Evolutionary conservation across 2,888 invertebrate genomes (phyloP), one percentile per base, ranked within the genome.

Genomic region (Lepidochitona cinerea): DNA sequence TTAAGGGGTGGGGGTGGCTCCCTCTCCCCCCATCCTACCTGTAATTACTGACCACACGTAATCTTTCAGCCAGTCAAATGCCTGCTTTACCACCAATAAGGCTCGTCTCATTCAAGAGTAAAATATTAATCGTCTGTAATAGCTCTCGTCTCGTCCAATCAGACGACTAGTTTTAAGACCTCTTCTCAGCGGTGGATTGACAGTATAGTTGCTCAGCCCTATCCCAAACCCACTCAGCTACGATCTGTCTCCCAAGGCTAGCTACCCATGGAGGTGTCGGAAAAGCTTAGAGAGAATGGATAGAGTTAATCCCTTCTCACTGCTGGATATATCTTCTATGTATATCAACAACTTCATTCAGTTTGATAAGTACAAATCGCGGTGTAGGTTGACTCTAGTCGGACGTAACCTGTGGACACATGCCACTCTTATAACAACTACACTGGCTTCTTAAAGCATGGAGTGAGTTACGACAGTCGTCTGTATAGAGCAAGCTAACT

Each of bases 101-200:
- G 29, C 29, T 14, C 29, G 59, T 18, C 26, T 23, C 12, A 59
- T 59, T 29, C 29, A 59, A 59, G 59, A 59, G 29, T 59, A 32
- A 59, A 59, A 59, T 59, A 29, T 59, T 59, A 59, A 59, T 59
- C 59, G 26, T 32, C 32, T 59, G 23, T 59, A 59, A 59, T 59
- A 29, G 32, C 12, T 23, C 59, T n/a, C n/a, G n/a, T n/a, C n/a
- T n/a, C n/a, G n/a, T n/a, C n/a, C n/a, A n/a, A n/a, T n/a, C n/a
- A n/a, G n/a, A n/a, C n/a, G n/a, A n/a, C n/a, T n/a, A n/a, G n/a
- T n/a, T n/a, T n/a, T n/a, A n/a, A n/a, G n/a, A n/a, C n/a, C n/a
- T n/a, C n/a, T n/a, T n/a, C n/a, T n/a, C n/a, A n/a, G n/a, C n/a
- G n/a, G n/a, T n/a, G n/a, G n/a, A n/a, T n/a, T n/a, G n/a, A n/a